Base-by-base conservation (phyloP, 2,888 invertebrate genomes). In the Diloba caeruleocephala region DNA sequence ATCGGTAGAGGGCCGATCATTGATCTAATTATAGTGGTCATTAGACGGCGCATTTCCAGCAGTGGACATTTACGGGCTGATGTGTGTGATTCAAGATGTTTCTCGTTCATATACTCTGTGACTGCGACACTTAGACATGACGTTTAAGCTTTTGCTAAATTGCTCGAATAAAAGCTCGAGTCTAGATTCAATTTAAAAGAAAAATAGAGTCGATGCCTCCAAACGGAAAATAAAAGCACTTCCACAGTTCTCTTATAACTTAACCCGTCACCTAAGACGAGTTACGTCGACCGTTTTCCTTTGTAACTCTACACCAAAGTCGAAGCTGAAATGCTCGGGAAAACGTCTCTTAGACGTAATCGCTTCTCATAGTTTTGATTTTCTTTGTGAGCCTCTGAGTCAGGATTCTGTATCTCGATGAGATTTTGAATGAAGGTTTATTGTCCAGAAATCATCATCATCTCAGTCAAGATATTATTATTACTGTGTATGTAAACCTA, bases 271-370 rank as follows among this genome's bases (percentile, higher is more conserved):
- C 7, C 13, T 36, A n/a, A 17, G 36, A n/a, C 33, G 43, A 54
- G 60, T 61, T 63, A 67, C 60, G 60, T 64, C 59, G 66, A 71
- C 72, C 72, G 69, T 71, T 78, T 78, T 75, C 74, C 81, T 81
- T 84, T 84, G 82, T 79, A 79, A 79, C 70, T 70, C 64, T 71
- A 79, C 58, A 79, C 80, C 63, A 44, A 51, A 61, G 52, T 49
- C 66, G 69, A 76, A 79, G 69, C 64, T 58, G 62, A 64, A 71
- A 77, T 71, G 70, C 54, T 48, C 65, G 49, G 59, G 53, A 42
- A 63, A 66, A 58, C 61, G 58, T 36, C 19, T 46, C 55, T 53
- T 53, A 57, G 56, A 48, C 51, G 50, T 54, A 69, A 66, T 62
- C 53, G 54, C 48, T 61, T 45, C 46, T 52, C 34, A 37, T 43